Evolutionary conservation across 2,888 invertebrate species (phyloP).

Genomic region (Leucophenga maculata): DNA sequence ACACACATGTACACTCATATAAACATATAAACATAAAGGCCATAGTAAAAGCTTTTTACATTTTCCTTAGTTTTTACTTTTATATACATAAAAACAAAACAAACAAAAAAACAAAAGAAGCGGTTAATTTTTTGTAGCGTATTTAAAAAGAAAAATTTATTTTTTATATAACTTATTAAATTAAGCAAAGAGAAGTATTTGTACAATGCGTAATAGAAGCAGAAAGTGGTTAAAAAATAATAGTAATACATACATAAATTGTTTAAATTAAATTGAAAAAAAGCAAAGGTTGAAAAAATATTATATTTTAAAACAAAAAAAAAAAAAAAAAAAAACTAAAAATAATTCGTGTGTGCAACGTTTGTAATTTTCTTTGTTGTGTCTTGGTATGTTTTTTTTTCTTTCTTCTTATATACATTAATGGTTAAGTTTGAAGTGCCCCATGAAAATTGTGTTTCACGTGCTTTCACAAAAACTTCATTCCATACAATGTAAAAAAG

Average conservation of each 20-base stretch:
- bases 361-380: slow-evolving; percentile 25
- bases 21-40: slow-evolving; percentile 47
- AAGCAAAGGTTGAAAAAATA: slow-evolving; percentile 1
- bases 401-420: background rate
- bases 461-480: slow-evolving; percentile 46
- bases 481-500: slow-evolving; percentile 55
- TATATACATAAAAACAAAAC: slow-evolving; percentile 39
- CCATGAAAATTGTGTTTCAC: background rate
- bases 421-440: background rate
- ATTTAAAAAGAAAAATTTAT: slow-evolving; percentile 38
- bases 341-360: background rate
- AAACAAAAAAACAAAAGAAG: slow-evolving; percentile 39
- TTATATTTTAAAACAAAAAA: background rate
- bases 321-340: too few species aligned
- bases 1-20: slow-evolving; percentile 21
- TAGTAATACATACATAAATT: slow-evolving; percentile 6
- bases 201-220: slow-evolving; percentile 42
- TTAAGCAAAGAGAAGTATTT: slow-evolving; percentile 31
- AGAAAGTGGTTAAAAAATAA: slow-evolving; percentile 17
- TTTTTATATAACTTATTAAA: slow-evolving; percentile 20
- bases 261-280: slow-evolving; percentile 22
- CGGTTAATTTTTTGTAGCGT: slow-evolving; percentile 53
- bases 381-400: slow-evolving; percentile 6
- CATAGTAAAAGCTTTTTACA: slow-evolving; percentile 66
- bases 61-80: slow-evolving; percentile 45